These are phyloP conservation scores for Myripristis jacobus DNA, from an alignment of 2,797 vertebrate species.

Conservation along the genomic window DNA sequence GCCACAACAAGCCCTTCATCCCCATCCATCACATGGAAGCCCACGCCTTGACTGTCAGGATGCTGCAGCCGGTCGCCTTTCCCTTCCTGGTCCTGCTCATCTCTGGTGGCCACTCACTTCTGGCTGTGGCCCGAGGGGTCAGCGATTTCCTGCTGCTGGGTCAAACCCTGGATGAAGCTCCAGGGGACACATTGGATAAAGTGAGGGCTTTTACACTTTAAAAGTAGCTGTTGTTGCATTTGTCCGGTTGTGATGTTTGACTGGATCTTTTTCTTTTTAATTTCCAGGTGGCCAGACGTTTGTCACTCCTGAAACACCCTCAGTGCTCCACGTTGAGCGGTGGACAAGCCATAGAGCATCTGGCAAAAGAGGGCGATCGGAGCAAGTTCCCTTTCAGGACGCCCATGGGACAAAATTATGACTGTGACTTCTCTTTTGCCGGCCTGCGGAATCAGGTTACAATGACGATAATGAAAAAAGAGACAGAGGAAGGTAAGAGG, in stretches of 20 bases:
- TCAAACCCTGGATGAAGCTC: conserved; percentile 89
- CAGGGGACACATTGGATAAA: conserved; percentile 94
- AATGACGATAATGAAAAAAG: conserved; percentile 83
- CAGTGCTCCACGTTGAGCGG: conserved; percentile 89
- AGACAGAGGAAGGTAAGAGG: conserved; percentile 91
- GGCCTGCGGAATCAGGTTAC: conserved; percentile 85
- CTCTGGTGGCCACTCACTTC: conserved; percentile 94
- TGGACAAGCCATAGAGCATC: conserved; percentile 91
- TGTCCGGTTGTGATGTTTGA: not conserved
- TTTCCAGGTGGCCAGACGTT: conserved; percentile 90
- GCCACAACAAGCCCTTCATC: conserved; percentile 89
- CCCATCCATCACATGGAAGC: conserved; percentile 99
- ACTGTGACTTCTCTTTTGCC: conserved; percentile 94
- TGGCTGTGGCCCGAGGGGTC: conserved; percentile 89
- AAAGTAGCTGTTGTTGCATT: not conserved
- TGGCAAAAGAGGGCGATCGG: conserved; percentile 87
- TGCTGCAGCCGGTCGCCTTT: conserved; percentile 87
- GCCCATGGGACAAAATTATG: conserved; percentile 85
- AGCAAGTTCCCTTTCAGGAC: conserved; percentile 76
- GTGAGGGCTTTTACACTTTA: conserved; percentile 67
- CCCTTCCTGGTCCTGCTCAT: conserved; percentile 95
- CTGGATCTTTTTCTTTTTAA: conserved; percentile 26
- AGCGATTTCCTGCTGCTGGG: conserved; percentile 94
- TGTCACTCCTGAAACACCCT: conserved; percentile 88
- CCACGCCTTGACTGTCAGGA: conserved; percentile 92